Conservation (phyloP, 2,888 invertebrate species). For the Clanis bilineata region DNA sequence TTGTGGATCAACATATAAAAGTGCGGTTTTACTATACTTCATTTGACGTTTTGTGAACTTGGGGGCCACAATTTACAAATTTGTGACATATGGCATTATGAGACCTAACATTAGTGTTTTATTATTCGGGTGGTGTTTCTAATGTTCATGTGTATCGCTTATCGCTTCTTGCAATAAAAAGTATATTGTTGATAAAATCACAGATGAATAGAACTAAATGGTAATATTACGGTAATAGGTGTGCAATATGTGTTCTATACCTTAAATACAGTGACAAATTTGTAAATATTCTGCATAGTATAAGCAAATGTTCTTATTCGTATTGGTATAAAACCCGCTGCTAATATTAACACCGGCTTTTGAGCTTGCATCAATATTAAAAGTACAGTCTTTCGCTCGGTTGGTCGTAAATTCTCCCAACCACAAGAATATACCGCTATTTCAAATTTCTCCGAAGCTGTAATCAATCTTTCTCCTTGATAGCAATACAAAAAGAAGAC, state of each 20-base stretch:
- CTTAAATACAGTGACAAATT: conserved; percentile 44
- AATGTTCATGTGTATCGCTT: too few relatives aligned
- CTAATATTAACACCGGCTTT: conserved; percentile 40
- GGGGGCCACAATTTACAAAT: too few relatives aligned
- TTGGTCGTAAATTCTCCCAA: conserved; percentile 43
- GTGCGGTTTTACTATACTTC: too few relatives aligned
- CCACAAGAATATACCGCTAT: conserved; percentile 44
- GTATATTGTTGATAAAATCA: too few relatives aligned
- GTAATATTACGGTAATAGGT: too few relatives aligned
- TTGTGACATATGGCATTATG: too few relatives aligned
- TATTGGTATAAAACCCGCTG: conserved; percentile 42
- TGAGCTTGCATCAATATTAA: conserved; percentile 46
- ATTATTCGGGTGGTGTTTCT: too few relatives aligned
- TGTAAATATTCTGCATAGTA: conserved; percentile 46
- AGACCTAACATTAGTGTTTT: too few relatives aligned
- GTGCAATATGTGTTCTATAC: conserved; percentile 20
- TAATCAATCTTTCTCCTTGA: conserved; percentile 45
- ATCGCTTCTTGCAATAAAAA: too few relatives aligned
- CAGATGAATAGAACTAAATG: too few relatives aligned
- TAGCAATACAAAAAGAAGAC: conserved; percentile 48
- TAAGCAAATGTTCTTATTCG: conserved; percentile 42
- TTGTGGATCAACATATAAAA: too few relatives aligned
- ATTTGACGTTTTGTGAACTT: too few relatives aligned
- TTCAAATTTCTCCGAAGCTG: conserved; percentile 45
- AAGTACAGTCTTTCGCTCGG: conserved; percentile 36